Conservation (phyloP, 1,140 invertebrate species). For the Bombus fervidus region DNA sequence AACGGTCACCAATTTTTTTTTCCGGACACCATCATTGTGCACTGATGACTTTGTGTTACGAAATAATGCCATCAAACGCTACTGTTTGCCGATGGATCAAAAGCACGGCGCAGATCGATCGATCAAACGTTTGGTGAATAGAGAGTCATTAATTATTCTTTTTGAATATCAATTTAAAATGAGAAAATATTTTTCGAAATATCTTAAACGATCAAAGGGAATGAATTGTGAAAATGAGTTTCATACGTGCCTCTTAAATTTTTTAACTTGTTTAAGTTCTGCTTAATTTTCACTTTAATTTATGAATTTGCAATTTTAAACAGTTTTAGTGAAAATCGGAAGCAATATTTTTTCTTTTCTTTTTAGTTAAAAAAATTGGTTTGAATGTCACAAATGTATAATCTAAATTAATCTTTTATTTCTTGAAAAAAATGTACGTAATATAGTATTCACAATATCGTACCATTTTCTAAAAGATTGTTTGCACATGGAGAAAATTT, state of each 20-base stretch:
- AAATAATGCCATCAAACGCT: neutral
- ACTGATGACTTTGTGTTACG: neutral
- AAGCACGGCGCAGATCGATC: neutral
- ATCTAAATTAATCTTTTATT: no score
- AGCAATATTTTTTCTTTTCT: neutral
- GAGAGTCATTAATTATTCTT: neutral
- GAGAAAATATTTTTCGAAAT: no score
- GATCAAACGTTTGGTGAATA: neutral
- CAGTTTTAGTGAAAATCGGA: no score
- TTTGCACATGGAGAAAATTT: neutral
- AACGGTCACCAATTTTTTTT: constrained; percentile 21
- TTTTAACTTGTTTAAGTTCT: neutral
- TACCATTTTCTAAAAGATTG: neutral
- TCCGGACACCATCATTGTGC: neutral
- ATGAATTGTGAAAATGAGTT: neutral
- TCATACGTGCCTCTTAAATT: neutral
- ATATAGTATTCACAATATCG: neutral
- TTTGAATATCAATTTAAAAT: neutral
- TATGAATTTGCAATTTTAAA: no score
- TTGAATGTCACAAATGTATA: neutral
- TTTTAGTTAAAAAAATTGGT: neutral
- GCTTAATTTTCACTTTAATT: neutral
- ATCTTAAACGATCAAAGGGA: neutral
- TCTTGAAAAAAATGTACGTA: neutral
- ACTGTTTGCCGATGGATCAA: neutral